Conservation (phyloP, 2,888 invertebrate genomes). For the Elegia similella region DNA sequence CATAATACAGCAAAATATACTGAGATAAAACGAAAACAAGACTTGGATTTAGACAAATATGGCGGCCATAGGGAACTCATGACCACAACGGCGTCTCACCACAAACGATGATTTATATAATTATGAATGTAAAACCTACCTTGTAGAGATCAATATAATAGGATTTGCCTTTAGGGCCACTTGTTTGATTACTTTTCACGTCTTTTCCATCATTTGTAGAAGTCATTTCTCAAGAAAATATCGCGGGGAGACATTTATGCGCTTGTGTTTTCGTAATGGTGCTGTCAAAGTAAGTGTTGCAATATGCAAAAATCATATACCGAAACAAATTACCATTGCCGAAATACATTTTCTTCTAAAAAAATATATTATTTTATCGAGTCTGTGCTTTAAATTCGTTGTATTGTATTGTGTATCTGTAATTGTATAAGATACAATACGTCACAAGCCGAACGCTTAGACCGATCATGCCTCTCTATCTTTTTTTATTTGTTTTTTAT, state of each 20-base stretch:
- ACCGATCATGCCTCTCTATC: no score
- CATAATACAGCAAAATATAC: slow-evolving; percentile 32
- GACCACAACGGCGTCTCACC: slow-evolving; percentile 70
- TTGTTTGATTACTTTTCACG: slow-evolving; percentile 76
- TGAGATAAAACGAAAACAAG: slow-evolving; percentile 71
- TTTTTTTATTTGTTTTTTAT: no score
- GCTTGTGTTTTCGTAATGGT: slow-evolving; percentile 80
- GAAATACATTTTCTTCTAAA: not conserved
- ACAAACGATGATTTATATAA: slow-evolving; percentile 35
- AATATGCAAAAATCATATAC: slow-evolving; percentile 24
- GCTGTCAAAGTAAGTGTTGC: slow-evolving; percentile 75
- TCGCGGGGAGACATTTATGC: slow-evolving; percentile 81
- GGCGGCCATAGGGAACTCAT: slow-evolving; percentile 73
- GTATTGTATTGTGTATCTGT: no score
- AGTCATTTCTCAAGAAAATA: slow-evolving; percentile 82
- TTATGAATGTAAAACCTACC: slow-evolving; percentile 63
- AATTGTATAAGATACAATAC: no score
- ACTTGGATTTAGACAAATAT: slow-evolving; percentile 71
- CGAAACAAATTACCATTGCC: not conserved
- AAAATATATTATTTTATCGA: not conserved
- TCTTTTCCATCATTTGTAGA: slow-evolving; percentile 81
- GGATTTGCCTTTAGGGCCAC: slow-evolving; percentile 72
- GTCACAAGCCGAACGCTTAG: no score
- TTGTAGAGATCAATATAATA: slow-evolving; percentile 77
- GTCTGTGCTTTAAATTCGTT: no score